Base-by-base conservation (phyloP, 1,140 invertebrate genomes). In the Caerostris extrusa region DNA sequence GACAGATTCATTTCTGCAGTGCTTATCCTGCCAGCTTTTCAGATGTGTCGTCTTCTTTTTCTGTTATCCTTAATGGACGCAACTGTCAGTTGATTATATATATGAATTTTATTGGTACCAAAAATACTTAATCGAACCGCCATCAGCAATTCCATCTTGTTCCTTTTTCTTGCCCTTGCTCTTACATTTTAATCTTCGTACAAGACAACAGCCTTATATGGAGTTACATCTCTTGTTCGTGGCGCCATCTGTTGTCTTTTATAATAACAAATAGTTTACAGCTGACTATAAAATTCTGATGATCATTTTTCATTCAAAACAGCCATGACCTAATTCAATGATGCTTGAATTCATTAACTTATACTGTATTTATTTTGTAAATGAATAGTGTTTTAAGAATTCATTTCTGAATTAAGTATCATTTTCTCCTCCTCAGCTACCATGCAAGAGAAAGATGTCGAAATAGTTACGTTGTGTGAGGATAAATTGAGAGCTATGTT, bases 401-500 rank as follows among this genome's bases (percentile, higher is more conserved):
- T 34, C 34, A 34, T 34, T 34, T 34, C 34, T 34, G 34, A 34
- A 34, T 34, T 34, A 34, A 34, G 34, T 34, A 34, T 34, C 0
- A 34, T 34, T 34, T 34, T 34, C 34, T 34, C 34, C 34, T 94
- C 95, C 95, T n/a, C 96, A 97, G 98, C 97, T 95, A 96, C 97
- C 95, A 96, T 99, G 95, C 97, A 98, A 64, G 97, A 98, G 88
- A 99, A 98, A 95, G 98, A 99, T 95, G 97, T 97, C 56, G 98
- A 98, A 95, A 98, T 98, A 95, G 98, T 98, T 7, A 96, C 97
- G 56, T 96, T 98, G 55, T 96, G 99, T 53, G 98, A 99, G 96
- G 98, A 98, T 95, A 99, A 99, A 96, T 98, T 99, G 96, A 97
- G 97, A 91, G 95, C 99, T 67, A 98, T 99, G 95, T 96, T 97